Conservation (phyloP, 2,888 invertebrate genomes). For the Allolobophora icterica region DNA sequence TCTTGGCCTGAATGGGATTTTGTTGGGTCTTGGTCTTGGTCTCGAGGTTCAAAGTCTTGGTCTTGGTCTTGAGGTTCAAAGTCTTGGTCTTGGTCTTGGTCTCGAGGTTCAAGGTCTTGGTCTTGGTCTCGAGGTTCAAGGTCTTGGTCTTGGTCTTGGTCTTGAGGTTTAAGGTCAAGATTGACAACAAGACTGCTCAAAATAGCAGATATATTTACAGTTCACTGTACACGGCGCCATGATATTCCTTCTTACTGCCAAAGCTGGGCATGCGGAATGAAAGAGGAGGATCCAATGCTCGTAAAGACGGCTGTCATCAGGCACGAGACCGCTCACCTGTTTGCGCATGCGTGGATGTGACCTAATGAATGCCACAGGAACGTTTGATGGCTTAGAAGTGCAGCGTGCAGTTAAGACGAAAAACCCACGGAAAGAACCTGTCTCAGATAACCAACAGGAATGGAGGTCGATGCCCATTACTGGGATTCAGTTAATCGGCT, state of each 20-base stretch:
- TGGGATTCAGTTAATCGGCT: neutral
- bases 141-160: too few relatives aligned
- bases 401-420: neutral
- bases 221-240: too few relatives aligned
- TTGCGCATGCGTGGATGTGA: neutral
- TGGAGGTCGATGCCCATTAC: neutral
- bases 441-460: neutral
- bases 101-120: too few relatives aligned
- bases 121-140: too few relatives aligned
- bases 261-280: neutral
- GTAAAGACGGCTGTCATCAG: neutral
- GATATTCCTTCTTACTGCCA: neutral
- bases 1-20: too few relatives aligned
- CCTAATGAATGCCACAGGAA: neutral
- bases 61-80: too few relatives aligned
- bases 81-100: too few relatives aligned
- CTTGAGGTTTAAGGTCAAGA: too few relatives aligned
- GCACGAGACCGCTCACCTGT: neutral
- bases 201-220: too few relatives aligned
- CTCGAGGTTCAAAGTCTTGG: too few relatives aligned
- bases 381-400: neutral
- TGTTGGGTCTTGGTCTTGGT: too few relatives aligned
- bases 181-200: too few relatives aligned
- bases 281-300: neutral
- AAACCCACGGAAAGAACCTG: neutral